Base-by-base conservation (phyloP, 2,888 invertebrate species). In the Dastarcus helophoroides region DNA sequence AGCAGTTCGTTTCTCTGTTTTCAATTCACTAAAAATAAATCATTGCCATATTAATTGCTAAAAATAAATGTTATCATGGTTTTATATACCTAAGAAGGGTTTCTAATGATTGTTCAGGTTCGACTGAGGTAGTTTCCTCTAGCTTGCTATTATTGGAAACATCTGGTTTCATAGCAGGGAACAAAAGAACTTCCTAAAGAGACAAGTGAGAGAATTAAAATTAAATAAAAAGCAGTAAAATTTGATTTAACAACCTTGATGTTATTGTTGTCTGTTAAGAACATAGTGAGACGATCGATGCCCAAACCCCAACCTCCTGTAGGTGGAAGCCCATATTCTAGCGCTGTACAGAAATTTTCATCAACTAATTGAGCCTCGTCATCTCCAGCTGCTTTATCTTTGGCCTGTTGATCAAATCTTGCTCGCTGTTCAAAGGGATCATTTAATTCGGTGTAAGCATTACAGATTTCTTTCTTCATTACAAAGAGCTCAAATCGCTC, bases 271-370 rank as follows among this genome's bases (percentile, higher is more conserved):
- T 99, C 86, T 0, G 98, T 97, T 3, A 99, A 76, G 65, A 99
- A 91, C 98, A 99, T 99, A 3, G 93, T 79, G 13, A 99, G 65
- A 15, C 98, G 71, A 62, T 99, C 98, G 42, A 99, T 77, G 5
- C 98, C 98, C 62, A 98, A 63, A n/a, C 98, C 98, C 91, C 95
- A 98, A 7, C 98, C 98, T 12, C 82, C 97, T 1, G 98, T 99
- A 2, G 98, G 98, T 6, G 98, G 97, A 21, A 99, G 68, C 3
- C 97, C 98, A 63, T 97, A 97, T 58, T 99, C 98, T 14, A 99
- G 68, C 3, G 98, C 89, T 3, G 85, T 91, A 54, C 94, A 94
- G 67, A 95, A 99, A 35, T 82, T 93, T 57, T 99, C 98, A 62
- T 99, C 98, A 1, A 98, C 75, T 44, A 88, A 67, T 54, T 97